Conservation (phyloP, 2,888 invertebrate genomes). For the Tachina lurida region DNA sequence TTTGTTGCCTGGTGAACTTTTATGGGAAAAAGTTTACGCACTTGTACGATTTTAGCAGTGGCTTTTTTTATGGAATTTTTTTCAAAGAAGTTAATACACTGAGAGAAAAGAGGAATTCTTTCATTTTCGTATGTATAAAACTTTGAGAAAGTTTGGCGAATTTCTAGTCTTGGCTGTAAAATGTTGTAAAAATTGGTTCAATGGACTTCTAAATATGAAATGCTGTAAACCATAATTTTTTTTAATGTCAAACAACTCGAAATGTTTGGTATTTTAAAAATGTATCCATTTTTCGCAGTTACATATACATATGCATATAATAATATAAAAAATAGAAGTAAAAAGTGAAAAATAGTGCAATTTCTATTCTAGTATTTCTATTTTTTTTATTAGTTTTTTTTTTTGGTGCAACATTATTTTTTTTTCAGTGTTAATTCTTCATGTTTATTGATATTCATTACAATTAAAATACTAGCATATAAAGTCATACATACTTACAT, state of each 20-base stretch:
- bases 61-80: conserved; percentile 3
- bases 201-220: no score
- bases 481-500: not conserved
- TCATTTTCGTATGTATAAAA: not conserved
- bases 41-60: conserved; percentile 62
- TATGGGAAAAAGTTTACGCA: conserved; percentile 56
- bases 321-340: no score
- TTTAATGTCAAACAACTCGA: no score
- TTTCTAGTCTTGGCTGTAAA: no score
- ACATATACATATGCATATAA: no score
- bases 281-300: no score
- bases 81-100: conserved; percentile 22
- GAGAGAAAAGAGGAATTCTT: not conserved
- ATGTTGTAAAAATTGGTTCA: no score
- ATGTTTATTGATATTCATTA: conserved; percentile 28
- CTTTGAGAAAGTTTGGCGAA: no score
- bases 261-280: no score
- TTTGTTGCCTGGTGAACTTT: conserved; percentile 1
- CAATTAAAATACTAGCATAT: not conserved
- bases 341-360: no score
- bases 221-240: no score
- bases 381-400: not conserved
- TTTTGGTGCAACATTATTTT: not conserved
- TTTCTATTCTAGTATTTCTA: no score
- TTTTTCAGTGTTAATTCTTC: not conserved